Evolutionary conservation across 2,888 invertebrate species (phyloP), one percentile per base, ranked within the genome.

Genomic region (Troides aeacus): DNA sequence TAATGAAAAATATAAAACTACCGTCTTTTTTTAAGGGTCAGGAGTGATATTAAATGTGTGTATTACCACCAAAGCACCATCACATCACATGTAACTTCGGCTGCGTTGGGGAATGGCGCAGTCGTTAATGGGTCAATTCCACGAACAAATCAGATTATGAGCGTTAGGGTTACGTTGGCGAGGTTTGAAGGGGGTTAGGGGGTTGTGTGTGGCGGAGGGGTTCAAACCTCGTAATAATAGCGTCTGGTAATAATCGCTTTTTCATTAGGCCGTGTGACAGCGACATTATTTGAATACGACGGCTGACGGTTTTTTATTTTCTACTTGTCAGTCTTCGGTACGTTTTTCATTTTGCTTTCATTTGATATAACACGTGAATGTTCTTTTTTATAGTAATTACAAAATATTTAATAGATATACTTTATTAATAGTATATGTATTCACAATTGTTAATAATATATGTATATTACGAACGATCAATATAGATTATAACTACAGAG

Each of bases 141-240:
- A 77, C 74, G 78, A 80, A 82, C 79, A 79, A 81, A 81, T 81
- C 81, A 79, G 77, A 77, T 76, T 73, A 74, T 74, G 76, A 74
- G 75, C 75, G 74, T 74, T 73, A 67, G 69, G 71, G 61, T 62
- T 67, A 63, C 59, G 23, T 66, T 50, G 12, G n/a, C 23, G 10
- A 7, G 39, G 39, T 1, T 10, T 10, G 39, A 39, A 10, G 39
- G 39, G 39, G 39, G 39, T 39, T 7, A 39, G 39, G 39, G 39
- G 10, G 39, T 10, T 10, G 39, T 39, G 7, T 10, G 10, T 7
- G 39, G 39, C 30, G 39, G 39, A 39, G 60, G 53, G n/a, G 62
- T 24, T 70, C 61, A 42, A 24, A 56, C 50, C 59, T 21, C 46
- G 42, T 50, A 65, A 10, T 68, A 42, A 46, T 21, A 56, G 61